Conservation (phyloP, 2,888 invertebrate genomes). For the Trichopria drosophilae region DNA sequence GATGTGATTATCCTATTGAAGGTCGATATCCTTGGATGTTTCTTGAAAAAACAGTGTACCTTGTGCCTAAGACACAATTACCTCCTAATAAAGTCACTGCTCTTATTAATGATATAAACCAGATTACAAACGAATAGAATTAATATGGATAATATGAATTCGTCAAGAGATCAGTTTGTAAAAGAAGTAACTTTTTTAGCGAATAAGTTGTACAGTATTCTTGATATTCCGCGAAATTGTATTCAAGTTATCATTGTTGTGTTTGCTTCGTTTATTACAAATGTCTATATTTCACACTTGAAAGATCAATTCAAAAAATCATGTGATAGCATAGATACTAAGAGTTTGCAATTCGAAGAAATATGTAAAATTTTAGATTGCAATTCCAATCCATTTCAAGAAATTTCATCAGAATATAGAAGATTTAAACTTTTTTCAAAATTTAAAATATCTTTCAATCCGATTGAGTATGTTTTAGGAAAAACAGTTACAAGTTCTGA, state of each 20-base stretch:
- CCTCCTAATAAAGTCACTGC: too few relatives aligned
- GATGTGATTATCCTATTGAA: conserved; percentile 9
- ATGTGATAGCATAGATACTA: background rate
- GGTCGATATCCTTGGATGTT: conserved; percentile 11
- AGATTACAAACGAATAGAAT: too few relatives aligned
- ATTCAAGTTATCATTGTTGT: conserved; percentile 13
- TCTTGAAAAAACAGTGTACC: conserved; percentile 13
- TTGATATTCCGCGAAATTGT: conserved; percentile 9
- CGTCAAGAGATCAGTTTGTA: too few relatives aligned
- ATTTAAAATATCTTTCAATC: background rate
- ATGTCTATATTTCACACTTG: conserved; percentile 16
- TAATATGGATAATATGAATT: too few relatives aligned
- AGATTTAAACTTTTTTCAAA: conserved; percentile 6
- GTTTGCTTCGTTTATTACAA: conserved; percentile 13
- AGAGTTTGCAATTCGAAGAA: conserved; percentile 1
- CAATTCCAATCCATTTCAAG: conserved; percentile 3
- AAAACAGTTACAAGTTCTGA: background rate
- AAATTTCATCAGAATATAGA: conserved; percentile 3
- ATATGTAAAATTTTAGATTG: conserved; percentile 4
- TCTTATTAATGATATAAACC: too few relatives aligned
- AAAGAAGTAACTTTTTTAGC: conserved; percentile 11
- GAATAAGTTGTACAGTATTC: conserved; percentile 11
- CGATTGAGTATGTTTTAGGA: conserved; percentile 7
- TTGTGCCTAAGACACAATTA: too few relatives aligned
- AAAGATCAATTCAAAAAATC: too few relatives aligned